Percentiles rank a stretch among this genome's conserved stretches.
These are phyloP conservation scores for Arenicola marina DNA, from an alignment of 2,888 invertebrate species.

Conservation along the genomic window DNA sequence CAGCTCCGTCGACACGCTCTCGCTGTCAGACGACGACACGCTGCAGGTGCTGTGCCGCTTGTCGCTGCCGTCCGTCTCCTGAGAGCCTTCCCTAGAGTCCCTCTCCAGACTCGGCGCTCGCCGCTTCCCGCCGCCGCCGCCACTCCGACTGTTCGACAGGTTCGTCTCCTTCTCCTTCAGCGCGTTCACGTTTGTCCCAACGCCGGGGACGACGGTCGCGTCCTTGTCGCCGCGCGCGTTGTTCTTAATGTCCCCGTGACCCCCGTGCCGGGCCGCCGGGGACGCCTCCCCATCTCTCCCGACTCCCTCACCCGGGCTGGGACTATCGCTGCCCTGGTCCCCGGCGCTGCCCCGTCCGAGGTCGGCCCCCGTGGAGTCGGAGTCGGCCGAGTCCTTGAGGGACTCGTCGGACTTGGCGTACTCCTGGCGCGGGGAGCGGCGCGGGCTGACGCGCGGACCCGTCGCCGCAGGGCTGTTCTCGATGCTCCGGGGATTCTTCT, in stretches of 20 bases:
- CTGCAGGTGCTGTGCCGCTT: slow-evolving; percentile 10
- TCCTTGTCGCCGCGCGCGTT: not conserved
- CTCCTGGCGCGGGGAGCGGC: slow-evolving; percentile 35
- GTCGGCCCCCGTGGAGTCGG: not conserved
- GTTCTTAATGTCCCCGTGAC: not conserved
- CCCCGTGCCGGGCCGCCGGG: not conserved
- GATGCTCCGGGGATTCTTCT: slow-evolving; percentile 73
- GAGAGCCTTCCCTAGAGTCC: not conserved
- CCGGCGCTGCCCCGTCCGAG: not conserved
- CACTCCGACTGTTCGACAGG: slow-evolving; percentile 6
- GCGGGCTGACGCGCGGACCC: slow-evolving; percentile 41
- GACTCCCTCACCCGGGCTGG: too few species aligned
- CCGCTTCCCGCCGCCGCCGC: slow-evolving; percentile 44
- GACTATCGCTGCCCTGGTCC: too few species aligned
- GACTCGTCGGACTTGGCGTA: slow-evolving; percentile 19
- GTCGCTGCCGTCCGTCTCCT: not conserved
- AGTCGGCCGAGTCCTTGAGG: not conserved
- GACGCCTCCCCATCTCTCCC: too few species aligned
- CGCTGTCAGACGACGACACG: slow-evolving; percentile 37
- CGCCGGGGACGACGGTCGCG: not conserved
- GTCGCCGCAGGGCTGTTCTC: slow-evolving; percentile 51
- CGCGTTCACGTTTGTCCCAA: not conserved
- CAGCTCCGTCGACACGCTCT: slow-evolving; percentile 45
- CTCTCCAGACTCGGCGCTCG: not conserved
- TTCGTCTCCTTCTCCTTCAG: not conserved